phyloP scores from a whole-genome alignment of 2,113 vertebrate species.

The Mormyrus lacerda region DNA sequence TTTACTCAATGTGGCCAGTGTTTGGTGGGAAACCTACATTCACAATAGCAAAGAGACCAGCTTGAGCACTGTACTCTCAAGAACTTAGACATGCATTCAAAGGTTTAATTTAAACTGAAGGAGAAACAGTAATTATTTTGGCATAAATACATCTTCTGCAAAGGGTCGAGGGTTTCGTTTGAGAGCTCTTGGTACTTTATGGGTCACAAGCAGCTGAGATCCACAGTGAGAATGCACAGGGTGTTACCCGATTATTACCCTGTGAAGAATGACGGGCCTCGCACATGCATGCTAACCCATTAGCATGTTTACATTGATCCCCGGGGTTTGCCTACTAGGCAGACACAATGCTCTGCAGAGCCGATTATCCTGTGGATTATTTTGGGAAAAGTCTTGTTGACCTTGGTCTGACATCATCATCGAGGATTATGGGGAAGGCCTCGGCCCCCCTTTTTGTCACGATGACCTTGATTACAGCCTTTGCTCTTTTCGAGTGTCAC shows the following conservation, averaged over 20 bases:
- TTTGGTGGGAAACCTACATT: neutral
- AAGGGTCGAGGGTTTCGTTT: neutral
- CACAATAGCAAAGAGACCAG: neutral
- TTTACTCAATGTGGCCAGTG: neutral
- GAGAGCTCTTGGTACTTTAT: neutral
- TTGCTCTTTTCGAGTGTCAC: neutral
- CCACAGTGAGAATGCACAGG: neutral
- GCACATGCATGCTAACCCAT: neutral
- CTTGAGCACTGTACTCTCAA: neutral
- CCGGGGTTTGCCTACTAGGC: neutral
- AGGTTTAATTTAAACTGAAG: neutral
- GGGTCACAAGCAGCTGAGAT: neutral
- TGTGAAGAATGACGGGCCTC: neutral
- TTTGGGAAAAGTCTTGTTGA: neutral
- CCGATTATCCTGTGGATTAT: neutral
- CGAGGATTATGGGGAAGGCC: neutral
- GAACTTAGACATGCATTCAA: neutral
- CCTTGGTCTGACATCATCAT: neutral
- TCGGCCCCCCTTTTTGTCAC: neutral
- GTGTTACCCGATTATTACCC: neutral
- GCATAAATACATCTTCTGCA: neutral
- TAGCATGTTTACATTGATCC: neutral
- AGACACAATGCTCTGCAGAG: neutral
- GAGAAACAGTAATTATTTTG: neutral
- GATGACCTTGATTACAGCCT: neutral